phyloP scores from a whole-genome alignment of 2,797 vertebrate genomes.

The Tapirus indicus region DNA sequence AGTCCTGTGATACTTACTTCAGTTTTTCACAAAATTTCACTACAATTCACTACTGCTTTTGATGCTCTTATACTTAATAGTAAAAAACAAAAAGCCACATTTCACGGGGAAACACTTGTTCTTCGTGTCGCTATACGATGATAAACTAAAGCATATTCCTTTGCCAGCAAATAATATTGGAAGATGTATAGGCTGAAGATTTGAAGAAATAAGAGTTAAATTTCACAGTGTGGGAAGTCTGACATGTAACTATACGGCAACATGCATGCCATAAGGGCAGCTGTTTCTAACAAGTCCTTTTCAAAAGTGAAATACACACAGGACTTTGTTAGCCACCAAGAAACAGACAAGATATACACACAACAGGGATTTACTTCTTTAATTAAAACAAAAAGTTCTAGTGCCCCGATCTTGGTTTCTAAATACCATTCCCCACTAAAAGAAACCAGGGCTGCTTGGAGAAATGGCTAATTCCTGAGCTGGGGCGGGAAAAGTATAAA shows the following conservation, averaged over 20 bases:
- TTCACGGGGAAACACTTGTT: not conserved
- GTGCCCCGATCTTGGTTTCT: not conserved
- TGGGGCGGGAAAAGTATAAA: not conserved
- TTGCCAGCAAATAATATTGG: not conserved
- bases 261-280: not conserved
- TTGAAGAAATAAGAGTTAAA: not conserved
- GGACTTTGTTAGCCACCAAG: not conserved
- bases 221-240: not conserved
- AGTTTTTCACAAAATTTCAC: not conserved
- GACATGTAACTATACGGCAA: no score
- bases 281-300: not conserved
- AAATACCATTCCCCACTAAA: not conserved
- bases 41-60: not conserved
- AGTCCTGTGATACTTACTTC: not conserved
- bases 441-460: not conserved
- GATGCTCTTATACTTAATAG: not conserved
- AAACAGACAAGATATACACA: not conserved
- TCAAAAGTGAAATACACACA: not conserved
- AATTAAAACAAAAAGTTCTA: not conserved
- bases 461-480: not conserved
- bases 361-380: not conserved
- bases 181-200: not conserved
- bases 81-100: not conserved
- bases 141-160: not conserved
- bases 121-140: not conserved